Conservation (phyloP, 2,797 vertebrate genomes). For the Phrynocephalus guinanensis region DNA sequence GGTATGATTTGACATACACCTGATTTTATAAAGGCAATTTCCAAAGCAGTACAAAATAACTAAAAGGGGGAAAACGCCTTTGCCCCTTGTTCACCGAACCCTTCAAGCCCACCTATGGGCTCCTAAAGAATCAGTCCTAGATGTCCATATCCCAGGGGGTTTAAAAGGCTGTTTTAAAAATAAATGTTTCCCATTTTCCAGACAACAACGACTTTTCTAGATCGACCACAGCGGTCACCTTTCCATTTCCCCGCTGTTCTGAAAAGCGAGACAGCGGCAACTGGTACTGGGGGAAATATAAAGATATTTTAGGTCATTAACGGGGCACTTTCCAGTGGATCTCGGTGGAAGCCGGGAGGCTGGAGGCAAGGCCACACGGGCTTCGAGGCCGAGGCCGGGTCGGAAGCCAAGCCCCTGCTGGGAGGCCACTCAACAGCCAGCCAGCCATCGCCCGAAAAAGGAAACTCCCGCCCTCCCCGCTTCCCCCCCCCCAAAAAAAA, state of each 20-base stretch:
- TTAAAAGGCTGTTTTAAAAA: neutral
- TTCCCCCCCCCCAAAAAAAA: no score
- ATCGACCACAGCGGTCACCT: neutral
- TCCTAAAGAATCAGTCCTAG: no score
- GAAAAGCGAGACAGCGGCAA: neutral
- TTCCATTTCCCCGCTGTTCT: neutral
- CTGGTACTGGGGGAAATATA: neutral
- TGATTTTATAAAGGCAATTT: no score
- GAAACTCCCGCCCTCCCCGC: no score
- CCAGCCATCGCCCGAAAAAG: neutral
- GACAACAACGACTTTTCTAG: no score
- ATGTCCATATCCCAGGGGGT: no score
- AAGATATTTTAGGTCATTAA: neutral
- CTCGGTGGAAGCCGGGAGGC: neutral
- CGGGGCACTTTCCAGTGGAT: neutral
- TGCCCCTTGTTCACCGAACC: no score
- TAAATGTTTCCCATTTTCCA: neutral
- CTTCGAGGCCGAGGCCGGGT: neutral
- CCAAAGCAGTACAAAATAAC: no score
- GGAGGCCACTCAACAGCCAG: neutral
- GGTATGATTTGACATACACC: neutral
- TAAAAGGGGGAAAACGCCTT: no score
- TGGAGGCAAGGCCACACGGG: neutral
- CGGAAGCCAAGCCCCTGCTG: neutral
- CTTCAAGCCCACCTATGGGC: no score